phyloP scores from a whole-genome alignment of 1,140 invertebrate genomes.

The Monomorium pharaonis region DNA sequence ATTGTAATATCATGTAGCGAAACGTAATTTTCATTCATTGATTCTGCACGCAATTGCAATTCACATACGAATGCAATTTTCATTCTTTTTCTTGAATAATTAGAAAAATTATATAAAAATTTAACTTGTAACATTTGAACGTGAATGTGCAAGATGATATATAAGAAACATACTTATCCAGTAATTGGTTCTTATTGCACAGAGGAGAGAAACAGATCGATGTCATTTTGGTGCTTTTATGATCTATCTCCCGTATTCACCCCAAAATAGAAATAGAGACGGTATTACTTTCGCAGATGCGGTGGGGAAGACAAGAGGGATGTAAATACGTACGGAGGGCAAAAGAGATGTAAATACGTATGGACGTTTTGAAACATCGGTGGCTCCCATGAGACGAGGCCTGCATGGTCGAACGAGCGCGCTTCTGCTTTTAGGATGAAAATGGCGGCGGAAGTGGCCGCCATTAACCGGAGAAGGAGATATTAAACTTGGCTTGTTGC shows the following conservation, averaged over 20 bases:
- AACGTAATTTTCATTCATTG: not conserved
- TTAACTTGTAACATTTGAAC: not conserved
- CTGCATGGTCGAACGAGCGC: slow-evolving; percentile 65
- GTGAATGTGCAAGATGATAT: not conserved
- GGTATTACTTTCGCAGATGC: slow-evolving; percentile 37
- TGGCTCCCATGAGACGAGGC: slow-evolving; percentile 33
- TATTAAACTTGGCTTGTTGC: slow-evolving; percentile 60
- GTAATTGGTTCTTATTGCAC: not conserved
- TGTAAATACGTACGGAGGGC: slow-evolving; percentile 23
- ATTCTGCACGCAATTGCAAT: not conserved
- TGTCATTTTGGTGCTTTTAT: slow-evolving; percentile 6
- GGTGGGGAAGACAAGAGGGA: not conserved
- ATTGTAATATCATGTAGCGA: not conserved
- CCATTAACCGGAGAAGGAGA: slow-evolving; percentile 55
- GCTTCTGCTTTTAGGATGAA: slow-evolving; percentile 54
- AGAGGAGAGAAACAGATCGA: not conserved
- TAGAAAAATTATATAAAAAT: not conserved
- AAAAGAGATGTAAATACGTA: slow-evolving; percentile 44
- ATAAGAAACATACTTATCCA: slow-evolving; percentile 18
- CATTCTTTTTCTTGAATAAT: not conserved
- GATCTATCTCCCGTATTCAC: not conserved
- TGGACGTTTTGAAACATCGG: slow-evolving; percentile 45
- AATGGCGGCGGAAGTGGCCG: slow-evolving; percentile 43
- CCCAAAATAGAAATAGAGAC: slow-evolving; percentile 12
- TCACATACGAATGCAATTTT: not conserved